A percentile compares a stretch with the other conserved stretches of the same genome.
Evolutionary conservation across 2,113 vertebrate genomes (phyloP).

Genomic region (human): GRCh38 chr11:25295501-25296000

Average conservation of each 20-base stretch:
- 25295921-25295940: background rate
- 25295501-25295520: background rate
- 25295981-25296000: background rate
- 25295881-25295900: too few species aligned
- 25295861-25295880: background rate
- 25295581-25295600: background rate
- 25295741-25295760: too few species aligned
- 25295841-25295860: background rate
- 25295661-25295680: background rate
- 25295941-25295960: background rate
- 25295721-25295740: background rate
- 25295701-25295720: fast-evolving
- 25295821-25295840: background rate
- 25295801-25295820: background rate
- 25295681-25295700: background rate
- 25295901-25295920: background rate
- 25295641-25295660: fast-evolving
- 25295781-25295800: background rate
- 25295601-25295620: background rate
- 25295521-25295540: background rate
- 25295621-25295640: background rate
- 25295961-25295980: background rate
- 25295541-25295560: background rate
- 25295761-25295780: background rate
- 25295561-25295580: background rate